Evolutionary conservation across 2,888 invertebrate genomes (phyloP).

Genomic region (Pachliopta kotzebuea): DNA sequence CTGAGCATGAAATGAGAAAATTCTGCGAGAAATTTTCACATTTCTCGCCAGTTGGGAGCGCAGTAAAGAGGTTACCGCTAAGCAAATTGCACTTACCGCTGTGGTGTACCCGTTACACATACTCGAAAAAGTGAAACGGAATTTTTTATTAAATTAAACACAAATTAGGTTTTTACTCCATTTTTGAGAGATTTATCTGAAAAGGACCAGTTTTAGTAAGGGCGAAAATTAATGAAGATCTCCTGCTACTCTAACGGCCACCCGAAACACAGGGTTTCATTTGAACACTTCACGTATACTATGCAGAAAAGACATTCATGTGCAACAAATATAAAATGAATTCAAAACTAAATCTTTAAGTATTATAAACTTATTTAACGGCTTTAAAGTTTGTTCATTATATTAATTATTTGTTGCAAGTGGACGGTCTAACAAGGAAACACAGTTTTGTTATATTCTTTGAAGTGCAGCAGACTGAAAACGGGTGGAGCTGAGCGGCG

Average conservation of each 20-base stretch:
- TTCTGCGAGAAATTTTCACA: conserved; percentile 52
- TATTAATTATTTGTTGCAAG: conserved; percentile 20
- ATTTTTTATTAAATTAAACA: conserved; percentile 16
- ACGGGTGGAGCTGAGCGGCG: conserved; percentile 64
- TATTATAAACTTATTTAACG: not conserved
- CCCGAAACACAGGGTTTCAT: no score
- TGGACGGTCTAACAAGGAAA: conserved; percentile 57
- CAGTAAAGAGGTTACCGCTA: conserved; percentile 65
- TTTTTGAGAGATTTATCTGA: not conserved
- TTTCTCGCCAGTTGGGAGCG: conserved; percentile 39
- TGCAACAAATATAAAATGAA: not conserved
- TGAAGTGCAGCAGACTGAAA: conserved; percentile 67
- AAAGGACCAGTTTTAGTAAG: not conserved
- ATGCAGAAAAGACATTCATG: not conserved
- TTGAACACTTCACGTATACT: no score
- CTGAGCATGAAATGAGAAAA: conserved; percentile 71
- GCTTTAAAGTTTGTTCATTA: conserved; percentile 5
- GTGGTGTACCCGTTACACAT: conserved; percentile 48
- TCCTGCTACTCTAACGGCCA: no score
- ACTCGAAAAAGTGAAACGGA: conserved; percentile 39
- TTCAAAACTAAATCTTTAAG: not conserved
- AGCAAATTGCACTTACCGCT: conserved; percentile 64
- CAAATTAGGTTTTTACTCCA: not conserved
- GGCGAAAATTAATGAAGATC: not conserved
- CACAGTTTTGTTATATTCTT: conserved; percentile 73